Conservation (phyloP, 1,140 invertebrate species). For the Acromyrmex charruanus region DNA sequence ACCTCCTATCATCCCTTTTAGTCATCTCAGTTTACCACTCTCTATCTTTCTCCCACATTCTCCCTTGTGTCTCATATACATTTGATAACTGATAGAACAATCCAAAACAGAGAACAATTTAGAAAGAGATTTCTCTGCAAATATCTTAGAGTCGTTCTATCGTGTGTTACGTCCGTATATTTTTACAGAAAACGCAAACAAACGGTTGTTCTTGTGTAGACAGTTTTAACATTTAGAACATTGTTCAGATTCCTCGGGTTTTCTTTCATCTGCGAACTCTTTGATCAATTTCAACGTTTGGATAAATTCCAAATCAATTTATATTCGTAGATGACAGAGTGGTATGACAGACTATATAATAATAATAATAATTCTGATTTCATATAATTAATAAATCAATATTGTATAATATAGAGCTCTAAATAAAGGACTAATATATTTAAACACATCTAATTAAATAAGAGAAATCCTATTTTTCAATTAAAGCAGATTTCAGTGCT, state of each 20-base stretch:
- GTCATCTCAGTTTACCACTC: conserved; percentile 30
- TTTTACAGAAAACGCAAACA: conserved; percentile 22
- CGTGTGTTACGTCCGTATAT: neutral
- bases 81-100: conserved; percentile 48
- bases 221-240: neutral
- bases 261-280: neutral
- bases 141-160: neutral
- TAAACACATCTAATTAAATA: too few species aligned
- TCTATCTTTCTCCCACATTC: neutral
- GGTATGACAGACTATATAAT: neutral
- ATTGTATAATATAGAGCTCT: neutral
- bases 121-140: neutral
- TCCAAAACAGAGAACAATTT: conserved; percentile 38
- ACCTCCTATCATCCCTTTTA: conserved; percentile 18
- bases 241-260: neutral
- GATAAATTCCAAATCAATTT: neutral
- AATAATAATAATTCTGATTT: neutral
- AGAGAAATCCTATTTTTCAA: too few species aligned
- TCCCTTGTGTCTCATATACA: neutral
- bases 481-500: too few species aligned
- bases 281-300: neutral
- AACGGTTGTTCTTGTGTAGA: neutral
- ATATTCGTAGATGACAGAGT: neutral
- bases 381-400: neutral
- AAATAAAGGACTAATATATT: too few species aligned